These are phyloP conservation scores for Hydrochoerus hydrochaeris DNA, from an alignment of 2,113 vertebrate genomes.

Conservation along the genomic window DNA sequence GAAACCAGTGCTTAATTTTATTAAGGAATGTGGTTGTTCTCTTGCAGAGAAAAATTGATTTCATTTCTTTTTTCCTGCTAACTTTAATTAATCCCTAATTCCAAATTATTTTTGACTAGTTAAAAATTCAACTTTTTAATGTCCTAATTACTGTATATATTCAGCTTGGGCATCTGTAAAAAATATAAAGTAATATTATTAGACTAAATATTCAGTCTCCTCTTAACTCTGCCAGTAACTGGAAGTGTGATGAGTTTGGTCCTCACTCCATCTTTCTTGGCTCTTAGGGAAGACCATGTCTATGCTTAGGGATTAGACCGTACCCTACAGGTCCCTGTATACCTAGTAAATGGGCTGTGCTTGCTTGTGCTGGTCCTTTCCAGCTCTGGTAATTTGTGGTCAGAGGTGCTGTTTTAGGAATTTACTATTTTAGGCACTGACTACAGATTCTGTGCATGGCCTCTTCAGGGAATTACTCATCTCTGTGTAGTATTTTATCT, in stretches of 20 bases:
- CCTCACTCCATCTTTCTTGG: background rate
- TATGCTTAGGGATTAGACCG: background rate
- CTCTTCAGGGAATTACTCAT: background rate
- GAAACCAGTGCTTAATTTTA: conserved; percentile 24
- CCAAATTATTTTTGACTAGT: conserved; percentile 40
- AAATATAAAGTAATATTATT: background rate
- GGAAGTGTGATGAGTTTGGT: background rate
- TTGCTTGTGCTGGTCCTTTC: background rate
- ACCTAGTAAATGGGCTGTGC: background rate
- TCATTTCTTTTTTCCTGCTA: conserved; percentile 49
- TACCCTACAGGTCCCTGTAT: background rate
- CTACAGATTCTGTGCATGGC: background rate
- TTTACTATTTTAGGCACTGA: conserved; percentile 14
- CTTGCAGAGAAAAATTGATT: background rate
- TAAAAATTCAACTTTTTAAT: background rate
- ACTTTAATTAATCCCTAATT: conserved; percentile 44
- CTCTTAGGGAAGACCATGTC: background rate
- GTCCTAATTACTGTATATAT: background rate
- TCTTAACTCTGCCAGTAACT: background rate
- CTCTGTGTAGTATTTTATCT: background rate
- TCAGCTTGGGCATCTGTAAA: background rate
- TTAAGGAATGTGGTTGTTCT: background rate
- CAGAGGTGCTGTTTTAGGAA: conserved; percentile 25
- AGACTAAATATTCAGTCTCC: background rate
- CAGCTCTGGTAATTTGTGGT: background rate